A percentile compares a stretch with the other conserved stretches of the same genome.
These are phyloP conservation scores for Mesorhabditis sp. DNA, from an alignment of 2,888 invertebrate genomes.

Conservation along the genomic window DNA sequence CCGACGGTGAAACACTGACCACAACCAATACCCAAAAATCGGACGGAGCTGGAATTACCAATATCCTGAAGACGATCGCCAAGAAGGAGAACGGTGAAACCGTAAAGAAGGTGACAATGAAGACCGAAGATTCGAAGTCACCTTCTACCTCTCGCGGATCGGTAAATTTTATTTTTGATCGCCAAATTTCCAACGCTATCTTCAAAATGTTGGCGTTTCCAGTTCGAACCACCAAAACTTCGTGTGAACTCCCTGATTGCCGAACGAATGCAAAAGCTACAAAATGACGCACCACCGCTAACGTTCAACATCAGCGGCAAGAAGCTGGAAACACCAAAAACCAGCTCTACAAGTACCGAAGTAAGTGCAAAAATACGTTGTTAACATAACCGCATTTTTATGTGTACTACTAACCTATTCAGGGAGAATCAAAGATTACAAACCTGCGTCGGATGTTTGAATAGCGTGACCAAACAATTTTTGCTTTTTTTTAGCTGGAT, in stretches of 20 bases:
- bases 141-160: neutral
- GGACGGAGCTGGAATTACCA: slow-evolving; percentile 30
- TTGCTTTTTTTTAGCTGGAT: neutral
- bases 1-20: slow-evolving; percentile 9
- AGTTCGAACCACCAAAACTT: neutral
- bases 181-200: too few species aligned
- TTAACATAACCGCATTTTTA: too few species aligned
- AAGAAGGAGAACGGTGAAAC: slow-evolving; percentile 31
- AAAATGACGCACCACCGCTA: neutral
- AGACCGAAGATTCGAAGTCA: slow-evolving; percentile 1
- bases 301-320: neutral
- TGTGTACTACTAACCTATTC: neutral
- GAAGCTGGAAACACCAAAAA: neutral
- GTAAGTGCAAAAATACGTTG: too few species aligned
- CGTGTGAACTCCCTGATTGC: neutral
- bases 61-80: slow-evolving; percentile 20
- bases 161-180: neutral
- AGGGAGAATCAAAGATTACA: neutral
- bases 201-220: neutral
- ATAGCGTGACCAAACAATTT: neutral
- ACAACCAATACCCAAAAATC: slow-evolving; percentile 21
- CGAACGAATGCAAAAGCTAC: slow-evolving; percentile 6
- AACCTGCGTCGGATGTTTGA: neutral
- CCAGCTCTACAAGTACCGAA: neutral
- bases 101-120: slow-evolving; percentile 17